Evolutionary conservation across 2,797 vertebrate species (phyloP).

Genomic region (Decapterus maruadsi): DNA sequence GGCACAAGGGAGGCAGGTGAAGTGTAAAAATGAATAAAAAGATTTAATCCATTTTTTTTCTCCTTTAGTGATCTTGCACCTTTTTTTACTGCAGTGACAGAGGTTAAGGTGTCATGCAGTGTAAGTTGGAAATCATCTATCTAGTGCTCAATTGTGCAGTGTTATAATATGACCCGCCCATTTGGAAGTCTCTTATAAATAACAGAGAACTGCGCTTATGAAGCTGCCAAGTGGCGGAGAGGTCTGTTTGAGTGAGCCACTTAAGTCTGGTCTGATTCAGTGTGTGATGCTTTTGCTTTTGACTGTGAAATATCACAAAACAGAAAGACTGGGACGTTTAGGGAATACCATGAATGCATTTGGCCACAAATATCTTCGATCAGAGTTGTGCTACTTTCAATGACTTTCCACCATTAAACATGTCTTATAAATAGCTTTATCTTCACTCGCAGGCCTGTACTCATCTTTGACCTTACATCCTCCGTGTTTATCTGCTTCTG

Average conservation of each 20-base stretch:
- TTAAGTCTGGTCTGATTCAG: neutral
- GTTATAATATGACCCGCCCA: neutral
- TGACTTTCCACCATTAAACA: neutral
- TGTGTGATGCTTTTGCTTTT: neutral
- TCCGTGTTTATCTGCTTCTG: neutral
- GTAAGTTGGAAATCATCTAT: neutral
- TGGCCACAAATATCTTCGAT: neutral
- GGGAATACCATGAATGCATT: neutral
- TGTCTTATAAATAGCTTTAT: neutral
- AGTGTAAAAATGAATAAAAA: slow-evolving; percentile 3
- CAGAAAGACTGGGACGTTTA: neutral
- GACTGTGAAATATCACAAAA: neutral
- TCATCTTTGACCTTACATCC: neutral
- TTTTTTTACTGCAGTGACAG: slow-evolving; percentile 28
- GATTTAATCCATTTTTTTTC: slow-evolving; percentile 7
- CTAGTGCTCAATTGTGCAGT: neutral
- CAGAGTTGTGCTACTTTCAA: neutral
- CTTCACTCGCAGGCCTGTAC: neutral
- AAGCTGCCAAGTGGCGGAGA: slow-evolving; percentile 16
- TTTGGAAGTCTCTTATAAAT: slow-evolving; percentile 13
- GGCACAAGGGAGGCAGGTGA: neutral
- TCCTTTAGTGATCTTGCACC: slow-evolving; percentile 14
- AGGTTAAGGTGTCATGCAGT: slow-evolving; percentile 13
- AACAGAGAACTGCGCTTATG: slow-evolving; percentile 16
- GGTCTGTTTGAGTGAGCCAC: neutral